Conservation (phyloP, 1,140 invertebrate genomes). For the Chionoecetes opilio region DNA sequence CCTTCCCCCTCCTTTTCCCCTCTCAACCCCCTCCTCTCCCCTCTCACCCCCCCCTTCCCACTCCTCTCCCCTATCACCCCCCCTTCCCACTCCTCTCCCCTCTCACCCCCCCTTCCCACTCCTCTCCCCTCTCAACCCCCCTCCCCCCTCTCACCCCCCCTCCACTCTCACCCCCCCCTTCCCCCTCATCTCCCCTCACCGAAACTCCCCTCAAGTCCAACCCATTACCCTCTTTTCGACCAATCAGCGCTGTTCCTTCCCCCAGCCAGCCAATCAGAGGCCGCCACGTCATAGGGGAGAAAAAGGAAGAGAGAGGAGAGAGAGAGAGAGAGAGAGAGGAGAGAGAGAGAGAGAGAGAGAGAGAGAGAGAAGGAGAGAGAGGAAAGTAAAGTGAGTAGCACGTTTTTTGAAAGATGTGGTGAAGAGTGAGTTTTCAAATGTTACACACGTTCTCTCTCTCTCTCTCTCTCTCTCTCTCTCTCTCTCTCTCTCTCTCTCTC, state of each 20-base stretch:
- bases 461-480: constrained; percentile 13
- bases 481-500: background rate
- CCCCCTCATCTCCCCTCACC: background rate
- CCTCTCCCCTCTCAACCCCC: background rate
- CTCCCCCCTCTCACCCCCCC: background rate
- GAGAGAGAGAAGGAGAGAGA: too few species aligned
- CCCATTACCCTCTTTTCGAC: background rate
- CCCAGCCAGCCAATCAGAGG: background rate
- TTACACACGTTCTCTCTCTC: background rate
- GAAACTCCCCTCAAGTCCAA: background rate
- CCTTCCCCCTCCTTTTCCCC: background rate
- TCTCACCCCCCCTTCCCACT: background rate
- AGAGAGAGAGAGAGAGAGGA: too few species aligned
- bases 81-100: background rate
- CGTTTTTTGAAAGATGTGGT: too few species aligned
- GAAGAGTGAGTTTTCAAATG: too few species aligned
- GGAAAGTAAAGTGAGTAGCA: too few species aligned
- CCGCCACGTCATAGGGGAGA: background rate
- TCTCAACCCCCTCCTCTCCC: background rate
- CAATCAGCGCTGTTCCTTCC: background rate
- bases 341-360: too few species aligned
- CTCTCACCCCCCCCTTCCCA: background rate
- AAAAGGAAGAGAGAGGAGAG: background rate
- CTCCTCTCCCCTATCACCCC: background rate
- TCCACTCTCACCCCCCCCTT: background rate